Evolutionary conservation across 2,113 vertebrate species (phyloP).

Genomic region (Laticauda laticaudata): DNA sequence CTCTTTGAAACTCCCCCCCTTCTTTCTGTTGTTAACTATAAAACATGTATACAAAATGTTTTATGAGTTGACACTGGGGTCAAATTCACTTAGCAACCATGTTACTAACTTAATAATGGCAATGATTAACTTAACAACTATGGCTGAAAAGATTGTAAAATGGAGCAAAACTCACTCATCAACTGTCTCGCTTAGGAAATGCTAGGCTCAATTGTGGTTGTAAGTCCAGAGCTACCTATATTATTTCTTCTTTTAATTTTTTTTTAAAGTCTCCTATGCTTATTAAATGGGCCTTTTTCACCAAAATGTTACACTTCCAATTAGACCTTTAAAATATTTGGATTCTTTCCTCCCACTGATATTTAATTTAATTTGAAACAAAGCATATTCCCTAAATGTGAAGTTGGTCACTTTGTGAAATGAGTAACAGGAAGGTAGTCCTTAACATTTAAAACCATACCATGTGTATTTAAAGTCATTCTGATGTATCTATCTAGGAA

Average conservation of each 20-base stretch:
- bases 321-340: background rate
- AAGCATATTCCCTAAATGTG: background rate
- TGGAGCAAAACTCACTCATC: background rate
- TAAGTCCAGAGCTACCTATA: background rate
- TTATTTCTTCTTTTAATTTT: background rate
- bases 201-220: background rate
- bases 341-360: background rate
- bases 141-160: too few species aligned
- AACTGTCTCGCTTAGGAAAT: background rate
- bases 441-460: background rate
- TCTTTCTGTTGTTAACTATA: too few species aligned
- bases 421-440: background rate
- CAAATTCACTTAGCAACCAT: background rate
- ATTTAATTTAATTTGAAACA: background rate
- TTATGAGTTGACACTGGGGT: too few species aligned
- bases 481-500: constrained; percentile 9
- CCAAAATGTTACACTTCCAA: background rate
- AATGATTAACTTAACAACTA: background rate
- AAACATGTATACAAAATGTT: too few species aligned
- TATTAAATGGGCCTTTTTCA: background rate
- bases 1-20: too few species aligned
- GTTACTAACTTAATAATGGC: background rate
- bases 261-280: background rate
- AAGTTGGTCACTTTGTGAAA: background rate
- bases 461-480: background rate